Evolutionary conservation across 2,888 invertebrate species (phyloP).

Genomic region (Dicyrtoma fusca): DNA sequence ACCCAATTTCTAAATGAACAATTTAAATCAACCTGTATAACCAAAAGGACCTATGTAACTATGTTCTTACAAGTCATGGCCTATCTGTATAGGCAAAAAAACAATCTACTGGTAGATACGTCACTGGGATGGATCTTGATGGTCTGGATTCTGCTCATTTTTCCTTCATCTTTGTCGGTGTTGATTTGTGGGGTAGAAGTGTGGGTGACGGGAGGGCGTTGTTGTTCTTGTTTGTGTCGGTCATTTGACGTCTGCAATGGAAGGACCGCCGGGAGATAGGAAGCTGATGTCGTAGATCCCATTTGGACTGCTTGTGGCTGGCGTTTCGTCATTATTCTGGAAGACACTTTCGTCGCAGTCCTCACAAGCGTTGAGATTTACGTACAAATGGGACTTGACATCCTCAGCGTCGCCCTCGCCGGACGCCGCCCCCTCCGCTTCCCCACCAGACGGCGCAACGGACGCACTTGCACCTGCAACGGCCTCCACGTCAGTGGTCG

Average conservation of each 20-base stretch:
- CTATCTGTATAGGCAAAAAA: no score
- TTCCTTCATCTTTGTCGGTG: neutral
- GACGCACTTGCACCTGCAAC: neutral
- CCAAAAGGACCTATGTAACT: no score
- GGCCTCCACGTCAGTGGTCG: neutral
- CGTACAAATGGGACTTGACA: conserved; percentile 20
- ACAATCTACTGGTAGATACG: no score
- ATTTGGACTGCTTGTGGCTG: conserved; percentile 19
- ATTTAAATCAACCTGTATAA: no score
- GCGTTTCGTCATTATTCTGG: conserved; percentile 30
- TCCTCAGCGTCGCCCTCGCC: neutral
- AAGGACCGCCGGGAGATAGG: conserved; percentile 23
- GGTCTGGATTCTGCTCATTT: neutral
- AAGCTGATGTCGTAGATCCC: conserved; percentile 29
- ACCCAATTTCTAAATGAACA: no score
- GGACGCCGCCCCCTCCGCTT: neutral
- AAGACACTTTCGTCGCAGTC: conserved; percentile 25
- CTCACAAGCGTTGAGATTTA: conserved; percentile 26
- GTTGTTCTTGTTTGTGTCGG: no score
- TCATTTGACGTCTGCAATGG: conserved; percentile 28
- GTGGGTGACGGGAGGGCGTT: neutral
- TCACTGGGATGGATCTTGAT: no score
- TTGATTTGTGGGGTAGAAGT: neutral
- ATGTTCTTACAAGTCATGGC: no score
- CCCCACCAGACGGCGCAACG: neutral